These are phyloP conservation scores for Calliopsis andreniformis DNA, from an alignment of 1,140 invertebrate species.

Conservation along the genomic window DNA sequence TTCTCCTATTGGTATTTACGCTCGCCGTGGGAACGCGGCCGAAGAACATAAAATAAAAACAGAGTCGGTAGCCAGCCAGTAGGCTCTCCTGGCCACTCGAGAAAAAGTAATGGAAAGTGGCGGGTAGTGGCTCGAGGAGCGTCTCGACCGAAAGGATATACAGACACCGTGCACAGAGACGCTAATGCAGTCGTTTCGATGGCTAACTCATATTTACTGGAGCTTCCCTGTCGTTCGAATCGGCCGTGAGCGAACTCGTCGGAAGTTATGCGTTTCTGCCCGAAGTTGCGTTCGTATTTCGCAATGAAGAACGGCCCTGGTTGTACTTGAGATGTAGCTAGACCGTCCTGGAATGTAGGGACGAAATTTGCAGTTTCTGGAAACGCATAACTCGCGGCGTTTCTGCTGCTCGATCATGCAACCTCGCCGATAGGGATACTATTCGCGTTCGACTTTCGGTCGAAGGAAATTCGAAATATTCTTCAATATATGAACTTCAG, in stretches of 20 bases:
- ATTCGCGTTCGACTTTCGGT: no score
- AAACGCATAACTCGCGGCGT: constrained; percentile 28
- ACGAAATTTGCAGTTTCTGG: constrained; percentile 14
- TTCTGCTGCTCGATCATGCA: constrained; percentile 2
- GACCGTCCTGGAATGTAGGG: constrained; percentile 14
- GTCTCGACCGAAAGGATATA: background rate
- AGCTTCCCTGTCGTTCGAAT: background rate
- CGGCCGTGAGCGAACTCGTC: constrained; percentile 26
- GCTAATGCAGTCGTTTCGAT: constrained; percentile 50
- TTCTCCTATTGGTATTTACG: constrained; percentile 36
- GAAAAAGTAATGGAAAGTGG: constrained; percentile 19
- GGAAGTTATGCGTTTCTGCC: constrained; percentile 46
- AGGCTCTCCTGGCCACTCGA: background rate
- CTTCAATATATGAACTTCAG: no score
- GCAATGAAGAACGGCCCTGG: background rate
- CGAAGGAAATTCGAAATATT: no score
- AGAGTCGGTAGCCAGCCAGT: background rate
- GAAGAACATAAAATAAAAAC: constrained; percentile 3
- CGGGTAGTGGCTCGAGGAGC: background rate
- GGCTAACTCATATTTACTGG: constrained; percentile 43
- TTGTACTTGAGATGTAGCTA: background rate
- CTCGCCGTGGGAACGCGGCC: constrained; percentile 19
- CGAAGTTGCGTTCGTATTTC: constrained; percentile 25
- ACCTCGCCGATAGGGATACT: background rate
- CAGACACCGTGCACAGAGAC: constrained; percentile 17